phyloP scores from a whole-genome alignment of 2,113 vertebrate species.

The Halichoeres trimaculatus region DNA sequence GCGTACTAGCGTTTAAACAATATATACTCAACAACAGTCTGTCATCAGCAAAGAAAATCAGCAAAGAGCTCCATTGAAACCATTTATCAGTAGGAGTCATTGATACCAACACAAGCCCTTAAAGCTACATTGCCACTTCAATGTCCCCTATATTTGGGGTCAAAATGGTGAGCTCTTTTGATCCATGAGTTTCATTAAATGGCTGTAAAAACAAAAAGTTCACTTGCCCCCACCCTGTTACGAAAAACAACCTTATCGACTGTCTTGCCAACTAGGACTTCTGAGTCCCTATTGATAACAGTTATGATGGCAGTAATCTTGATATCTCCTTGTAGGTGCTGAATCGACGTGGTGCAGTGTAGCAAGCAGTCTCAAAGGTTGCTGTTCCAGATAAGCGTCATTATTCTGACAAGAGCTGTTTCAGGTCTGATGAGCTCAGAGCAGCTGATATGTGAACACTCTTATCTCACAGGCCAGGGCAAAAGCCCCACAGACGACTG shows the following conservation, averaged over 20 bases:
- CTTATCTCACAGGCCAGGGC: constrained; percentile 39
- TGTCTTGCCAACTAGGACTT: constrained; percentile 8
- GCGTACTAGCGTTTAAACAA: too few species aligned
- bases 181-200: neutral
- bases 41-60: too few species aligned
- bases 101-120: too few species aligned
- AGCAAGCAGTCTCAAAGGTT: constrained; percentile 77
- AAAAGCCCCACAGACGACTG: constrained; percentile 35
- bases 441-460: constrained; percentile 44
- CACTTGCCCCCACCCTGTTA: neutral
- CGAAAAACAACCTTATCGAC: constrained; percentile 4
- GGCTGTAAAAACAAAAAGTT: neutral
- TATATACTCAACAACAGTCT: too few species aligned
- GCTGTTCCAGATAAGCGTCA: constrained; percentile 65
- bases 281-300: constrained; percentile 56
- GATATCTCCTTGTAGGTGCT: constrained; percentile 30
- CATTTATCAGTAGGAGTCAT: too few species aligned
- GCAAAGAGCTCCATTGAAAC: too few species aligned
- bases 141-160: too few species aligned
- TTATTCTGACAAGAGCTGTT: constrained; percentile 46
- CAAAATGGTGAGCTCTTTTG: too few species aligned
- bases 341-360: constrained; percentile 49
- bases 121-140: too few species aligned
- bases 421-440: constrained; percentile 44
- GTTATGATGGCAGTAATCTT: constrained; percentile 42